A percentile compares a stretch with the other conserved stretches of the same genome.
Conservation (phyloP, 2,113 vertebrate genomes). For the Donacobius atricapilla region DNA sequence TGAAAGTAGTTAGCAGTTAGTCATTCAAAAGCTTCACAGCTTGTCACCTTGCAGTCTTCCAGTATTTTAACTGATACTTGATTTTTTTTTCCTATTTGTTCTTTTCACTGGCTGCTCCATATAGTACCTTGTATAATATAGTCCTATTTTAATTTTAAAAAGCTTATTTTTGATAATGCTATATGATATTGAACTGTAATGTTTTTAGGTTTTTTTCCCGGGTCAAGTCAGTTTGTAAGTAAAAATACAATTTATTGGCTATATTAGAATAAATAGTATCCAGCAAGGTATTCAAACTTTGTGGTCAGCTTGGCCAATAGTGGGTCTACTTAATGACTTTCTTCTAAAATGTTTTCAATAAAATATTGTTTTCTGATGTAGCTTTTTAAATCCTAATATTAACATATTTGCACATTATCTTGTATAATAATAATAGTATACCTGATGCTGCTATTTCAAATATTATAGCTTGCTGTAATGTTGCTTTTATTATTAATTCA, state of each 20-base stretch:
- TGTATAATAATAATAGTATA: neutral
- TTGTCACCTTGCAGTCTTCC: neutral
- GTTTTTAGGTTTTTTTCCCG: neutral
- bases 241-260: neutral
- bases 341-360: neutral
- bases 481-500: neutral
- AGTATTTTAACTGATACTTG: neutral
- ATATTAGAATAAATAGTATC: neutral
- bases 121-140: neutral
- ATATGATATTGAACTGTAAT: neutral
- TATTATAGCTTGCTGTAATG: neutral
- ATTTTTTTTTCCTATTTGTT: neutral
- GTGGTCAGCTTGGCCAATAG: neutral
- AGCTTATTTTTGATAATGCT: neutral
- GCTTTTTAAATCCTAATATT: neutral
- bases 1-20: neutral
- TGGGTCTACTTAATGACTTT: neutral
- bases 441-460: neutral
- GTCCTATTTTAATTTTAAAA: neutral
- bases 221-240: neutral
- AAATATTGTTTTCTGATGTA: neutral
- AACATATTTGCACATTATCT: neutral
- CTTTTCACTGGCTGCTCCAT: neutral
- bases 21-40: neutral
- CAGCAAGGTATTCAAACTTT: neutral